Percentiles rank a stretch among this genome's conserved stretches.
Conservation (phyloP, 2,888 invertebrate species). For the Brenthis hecate region DNA sequence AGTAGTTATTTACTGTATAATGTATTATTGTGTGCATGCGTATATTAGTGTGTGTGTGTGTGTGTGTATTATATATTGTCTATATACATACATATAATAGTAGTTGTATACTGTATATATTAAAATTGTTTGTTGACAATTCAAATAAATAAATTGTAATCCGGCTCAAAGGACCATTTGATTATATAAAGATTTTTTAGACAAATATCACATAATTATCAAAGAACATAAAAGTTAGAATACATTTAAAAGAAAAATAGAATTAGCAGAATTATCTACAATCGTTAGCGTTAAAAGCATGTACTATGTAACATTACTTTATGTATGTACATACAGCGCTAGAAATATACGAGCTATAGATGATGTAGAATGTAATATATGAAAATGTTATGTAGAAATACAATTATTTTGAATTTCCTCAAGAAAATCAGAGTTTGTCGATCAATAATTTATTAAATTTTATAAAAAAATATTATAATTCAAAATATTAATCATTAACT, state of each 20-base stretch:
- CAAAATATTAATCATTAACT: too few relatives aligned
- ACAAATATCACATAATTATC: conserved; percentile 26
- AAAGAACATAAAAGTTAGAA: conserved; percentile 3
- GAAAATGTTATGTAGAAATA: background rate
- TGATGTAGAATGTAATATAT: background rate
- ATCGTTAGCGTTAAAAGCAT: conserved; percentile 14
- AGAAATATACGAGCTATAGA: background rate
- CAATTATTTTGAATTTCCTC: background rate
- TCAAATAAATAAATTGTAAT: background rate
- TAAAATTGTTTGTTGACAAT: too few relatives aligned
- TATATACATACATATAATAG: too few relatives aligned
- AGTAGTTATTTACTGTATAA: too few relatives aligned
- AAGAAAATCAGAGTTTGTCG: too few relatives aligned
- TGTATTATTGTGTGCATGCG: too few relatives aligned
- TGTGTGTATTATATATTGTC: too few relatives aligned
- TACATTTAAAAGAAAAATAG: conserved; percentile 14
- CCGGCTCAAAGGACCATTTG: conserved; percentile 16
- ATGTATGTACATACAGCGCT: conserved; percentile 11
- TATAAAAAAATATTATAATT: too few relatives aligned
- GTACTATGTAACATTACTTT: background rate
- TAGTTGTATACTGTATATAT: too few relatives aligned
- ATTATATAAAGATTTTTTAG: too few relatives aligned
- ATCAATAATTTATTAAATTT: too few relatives aligned
- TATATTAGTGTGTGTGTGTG: too few relatives aligned
- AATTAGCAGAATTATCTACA: conserved; percentile 21